These are phyloP conservation scores for Eristalis intricaria DNA, from an alignment of 2,888 invertebrate species.

Conservation along the genomic window DNA sequence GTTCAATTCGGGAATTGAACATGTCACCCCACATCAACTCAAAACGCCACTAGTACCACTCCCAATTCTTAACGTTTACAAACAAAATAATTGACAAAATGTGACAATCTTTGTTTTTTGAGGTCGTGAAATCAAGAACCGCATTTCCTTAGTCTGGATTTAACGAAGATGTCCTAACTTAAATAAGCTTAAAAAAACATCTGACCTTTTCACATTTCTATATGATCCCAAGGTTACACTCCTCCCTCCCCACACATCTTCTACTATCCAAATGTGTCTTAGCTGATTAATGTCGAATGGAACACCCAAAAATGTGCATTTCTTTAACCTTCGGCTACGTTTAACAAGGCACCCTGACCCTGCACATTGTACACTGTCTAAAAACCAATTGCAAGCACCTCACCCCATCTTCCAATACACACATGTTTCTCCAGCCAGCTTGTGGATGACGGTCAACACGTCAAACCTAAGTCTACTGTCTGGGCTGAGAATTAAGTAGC, in stretches of 20 bases:
- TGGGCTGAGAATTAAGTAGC: conserved; percentile 44
- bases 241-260: background rate
- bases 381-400: background rate
- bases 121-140: no score
- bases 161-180: no score
- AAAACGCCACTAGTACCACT: no score
- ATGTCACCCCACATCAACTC: no score
- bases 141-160: no score
- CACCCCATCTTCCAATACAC: background rate
- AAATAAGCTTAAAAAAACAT: no score
- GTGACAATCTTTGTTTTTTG: no score
- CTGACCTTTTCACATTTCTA: no score
- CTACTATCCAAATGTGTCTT: background rate
- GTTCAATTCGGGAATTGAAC: no score
- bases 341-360: background rate
- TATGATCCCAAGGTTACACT: no score
- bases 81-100: no score
- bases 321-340: background rate
- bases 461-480: conserved; percentile 36
- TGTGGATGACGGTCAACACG: conserved; percentile 28
- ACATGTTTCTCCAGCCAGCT: background rate
- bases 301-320: background rate
- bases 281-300: background rate
- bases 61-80: no score
- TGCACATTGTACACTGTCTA: background rate